These are phyloP conservation scores for Lithophane leautieri DNA, from an alignment of 2,888 invertebrate genomes.

Conservation along the genomic window DNA sequence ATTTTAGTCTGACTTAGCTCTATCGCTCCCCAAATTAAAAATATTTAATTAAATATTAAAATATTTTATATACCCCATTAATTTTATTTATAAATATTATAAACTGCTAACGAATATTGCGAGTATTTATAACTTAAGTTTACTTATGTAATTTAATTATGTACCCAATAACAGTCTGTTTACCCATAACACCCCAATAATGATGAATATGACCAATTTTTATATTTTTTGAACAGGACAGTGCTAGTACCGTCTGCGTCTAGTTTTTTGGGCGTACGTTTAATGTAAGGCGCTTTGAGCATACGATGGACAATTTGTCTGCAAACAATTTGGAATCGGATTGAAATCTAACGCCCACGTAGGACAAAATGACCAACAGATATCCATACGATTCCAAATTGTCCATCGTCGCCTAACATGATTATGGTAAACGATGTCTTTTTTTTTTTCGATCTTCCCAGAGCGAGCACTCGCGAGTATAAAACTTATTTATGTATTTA, in stretches of 20 bases:
- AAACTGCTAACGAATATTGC: slow-evolving; percentile 9
- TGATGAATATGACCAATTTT: slow-evolving; percentile 18
- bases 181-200: slow-evolving; percentile 12
- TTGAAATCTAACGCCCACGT: too few species aligned
- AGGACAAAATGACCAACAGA: too few species aligned
- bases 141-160: slow-evolving; percentile 2
- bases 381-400: too few species aligned
- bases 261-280: slow-evolving; percentile 14
- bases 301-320: too few species aligned
- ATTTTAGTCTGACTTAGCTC: too few species aligned
- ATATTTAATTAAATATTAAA: background rate
- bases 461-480: too few species aligned
- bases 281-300: background rate
- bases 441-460: too few species aligned
- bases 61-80: background rate
- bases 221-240: slow-evolving; percentile 24
- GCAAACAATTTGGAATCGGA: too few species aligned
- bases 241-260: background rate
- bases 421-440: too few species aligned
- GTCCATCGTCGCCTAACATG: too few species aligned
- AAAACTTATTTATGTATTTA: background rate
- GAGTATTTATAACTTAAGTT: background rate
- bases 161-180: background rate
- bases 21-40: background rate
- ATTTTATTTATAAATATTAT: background rate